Evolutionary conservation across 1,140 invertebrate genomes (phyloP).

Genomic region (Drosophila ironensis): DNA sequence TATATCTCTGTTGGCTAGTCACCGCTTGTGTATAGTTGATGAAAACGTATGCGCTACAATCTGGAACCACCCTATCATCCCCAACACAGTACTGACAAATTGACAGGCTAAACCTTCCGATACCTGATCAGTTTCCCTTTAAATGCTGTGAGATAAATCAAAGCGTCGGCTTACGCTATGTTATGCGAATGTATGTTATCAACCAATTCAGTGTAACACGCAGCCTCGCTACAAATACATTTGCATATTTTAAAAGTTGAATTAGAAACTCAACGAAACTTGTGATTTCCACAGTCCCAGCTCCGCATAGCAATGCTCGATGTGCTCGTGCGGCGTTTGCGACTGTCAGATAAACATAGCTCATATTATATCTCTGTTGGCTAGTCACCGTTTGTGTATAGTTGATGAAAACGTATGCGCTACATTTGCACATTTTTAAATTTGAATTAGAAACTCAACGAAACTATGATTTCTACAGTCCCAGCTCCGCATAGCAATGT

Average conservation of each 20-base stretch:
- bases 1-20: constrained; percentile 64
- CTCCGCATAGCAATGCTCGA: constrained; percentile 61
- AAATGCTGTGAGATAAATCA: constrained; percentile 84
- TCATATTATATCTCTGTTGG: constrained; percentile 67
- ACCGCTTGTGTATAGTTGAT: not conserved
- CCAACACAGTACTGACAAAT: constrained; percentile 69
- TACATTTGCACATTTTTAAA: too few species aligned
- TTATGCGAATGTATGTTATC: constrained; percentile 66
- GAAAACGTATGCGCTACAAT: not conserved
- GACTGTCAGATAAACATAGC: constrained; percentile 53
- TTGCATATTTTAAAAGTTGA: too few species aligned
- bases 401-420: constrained; percentile 71
- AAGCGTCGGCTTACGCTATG: constrained; percentile 73
- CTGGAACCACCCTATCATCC: not conserved
- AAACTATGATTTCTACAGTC: constrained; percentile 52
- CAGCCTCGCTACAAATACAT: constrained; percentile 66
- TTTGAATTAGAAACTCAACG: not conserved
- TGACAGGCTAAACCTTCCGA: constrained; percentile 16
- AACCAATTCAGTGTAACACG: constrained; percentile 65
- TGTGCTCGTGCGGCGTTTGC: constrained; percentile 65
- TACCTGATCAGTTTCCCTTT: constrained; percentile 14
- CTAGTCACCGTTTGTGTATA: constrained; percentile 18
- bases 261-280: too few species aligned
- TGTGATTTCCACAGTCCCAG: constrained; percentile 47
- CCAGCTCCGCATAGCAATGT: constrained; percentile 76